phyloP scores from a whole-genome alignment of 2,888 invertebrate genomes.

The Dicyrtoma fusca region DNA sequence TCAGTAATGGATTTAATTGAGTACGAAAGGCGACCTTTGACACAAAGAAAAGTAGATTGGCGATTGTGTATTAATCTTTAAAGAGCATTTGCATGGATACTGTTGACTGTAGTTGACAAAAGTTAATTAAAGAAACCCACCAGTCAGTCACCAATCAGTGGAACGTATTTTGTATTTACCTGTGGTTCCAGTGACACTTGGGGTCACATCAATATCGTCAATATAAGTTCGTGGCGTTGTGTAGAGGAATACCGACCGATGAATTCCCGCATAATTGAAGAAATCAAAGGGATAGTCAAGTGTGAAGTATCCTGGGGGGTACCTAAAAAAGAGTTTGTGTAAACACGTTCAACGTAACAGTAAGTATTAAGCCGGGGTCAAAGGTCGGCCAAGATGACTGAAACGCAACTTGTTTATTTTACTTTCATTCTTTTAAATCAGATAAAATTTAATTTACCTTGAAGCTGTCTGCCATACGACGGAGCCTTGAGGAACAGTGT shows the following conservation, averaged over 20 bases:
- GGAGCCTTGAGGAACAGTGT: slow-evolving; percentile 87
- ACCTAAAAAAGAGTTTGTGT: slow-evolving; percentile 62
- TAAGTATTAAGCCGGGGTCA: no score
- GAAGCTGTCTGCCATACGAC: slow-evolving; percentile 35
- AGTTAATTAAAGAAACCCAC: neutral
- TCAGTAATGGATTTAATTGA: neutral
- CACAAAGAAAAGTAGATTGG: no score
- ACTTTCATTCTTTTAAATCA: no score
- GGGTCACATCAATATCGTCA: slow-evolving; percentile 69
- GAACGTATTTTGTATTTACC: slow-evolving; percentile 12
- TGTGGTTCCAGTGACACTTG: slow-evolving; percentile 17
- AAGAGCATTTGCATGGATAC: no score
- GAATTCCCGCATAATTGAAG: slow-evolving; percentile 97
- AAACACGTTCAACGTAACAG: no score
- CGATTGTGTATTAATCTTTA: no score
- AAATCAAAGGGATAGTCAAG: slow-evolving; percentile 92
- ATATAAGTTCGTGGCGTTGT: slow-evolving; percentile 82
- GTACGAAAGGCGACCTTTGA: neutral
- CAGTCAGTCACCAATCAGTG: neutral
- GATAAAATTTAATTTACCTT: slow-evolving; percentile 6
- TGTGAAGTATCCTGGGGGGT: slow-evolving; percentile 67
- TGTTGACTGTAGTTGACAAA: no score
- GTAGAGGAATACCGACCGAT: slow-evolving; percentile 88
- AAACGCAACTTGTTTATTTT: no score
- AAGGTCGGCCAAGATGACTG: no score